These are phyloP conservation scores for Chaenodraco wilsoni DNA, from an alignment of 2,797 vertebrate species.

Conservation along the genomic window DNA sequence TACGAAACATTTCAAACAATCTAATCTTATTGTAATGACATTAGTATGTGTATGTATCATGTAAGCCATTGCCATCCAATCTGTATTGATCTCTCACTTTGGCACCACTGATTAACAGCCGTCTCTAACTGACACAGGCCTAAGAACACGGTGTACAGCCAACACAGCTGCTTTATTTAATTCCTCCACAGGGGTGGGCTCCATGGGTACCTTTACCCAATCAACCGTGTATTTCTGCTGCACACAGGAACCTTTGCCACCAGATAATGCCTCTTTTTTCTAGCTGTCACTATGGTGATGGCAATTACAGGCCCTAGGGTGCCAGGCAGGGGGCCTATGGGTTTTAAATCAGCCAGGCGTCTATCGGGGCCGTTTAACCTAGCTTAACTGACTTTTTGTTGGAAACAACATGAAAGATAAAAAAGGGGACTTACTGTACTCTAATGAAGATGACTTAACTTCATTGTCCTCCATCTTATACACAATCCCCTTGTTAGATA, in stretches of 20 bases:
- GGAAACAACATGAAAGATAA: slow-evolving; percentile 11
- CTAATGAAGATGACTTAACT: not conserved
- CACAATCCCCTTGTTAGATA: not conserved
- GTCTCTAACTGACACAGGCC: slow-evolving; percentile 26
- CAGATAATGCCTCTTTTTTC: slow-evolving; percentile 70
- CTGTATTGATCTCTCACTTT: slow-evolving; percentile 34
- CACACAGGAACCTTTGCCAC: slow-evolving; percentile 59
- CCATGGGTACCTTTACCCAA: slow-evolving; percentile 59
- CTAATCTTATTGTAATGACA: not conserved
- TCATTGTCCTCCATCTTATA: not conserved
- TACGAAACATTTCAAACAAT: not conserved
- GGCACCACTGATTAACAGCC: slow-evolving; percentile 42
- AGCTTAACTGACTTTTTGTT: slow-evolving; percentile 49
- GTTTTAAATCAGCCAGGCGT: slow-evolving; percentile 70
- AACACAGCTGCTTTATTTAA: slow-evolving; percentile 39
- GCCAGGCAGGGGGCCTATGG: slow-evolving; percentile 68
- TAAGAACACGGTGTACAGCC: slow-evolving; percentile 35
- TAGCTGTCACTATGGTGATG: slow-evolving; percentile 67
- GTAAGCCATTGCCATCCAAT: not conserved
- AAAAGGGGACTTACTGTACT: not conserved
- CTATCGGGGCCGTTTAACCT: slow-evolving; percentile 70
- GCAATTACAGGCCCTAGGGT: slow-evolving; percentile 72
- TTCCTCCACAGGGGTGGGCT: slow-evolving; percentile 48
- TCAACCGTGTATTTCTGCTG: slow-evolving; percentile 55
- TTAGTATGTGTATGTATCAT: not conserved